phyloP scores from a whole-genome alignment of 2,888 invertebrate genomes.

The Marasmarcha lunaedactyla region DNA sequence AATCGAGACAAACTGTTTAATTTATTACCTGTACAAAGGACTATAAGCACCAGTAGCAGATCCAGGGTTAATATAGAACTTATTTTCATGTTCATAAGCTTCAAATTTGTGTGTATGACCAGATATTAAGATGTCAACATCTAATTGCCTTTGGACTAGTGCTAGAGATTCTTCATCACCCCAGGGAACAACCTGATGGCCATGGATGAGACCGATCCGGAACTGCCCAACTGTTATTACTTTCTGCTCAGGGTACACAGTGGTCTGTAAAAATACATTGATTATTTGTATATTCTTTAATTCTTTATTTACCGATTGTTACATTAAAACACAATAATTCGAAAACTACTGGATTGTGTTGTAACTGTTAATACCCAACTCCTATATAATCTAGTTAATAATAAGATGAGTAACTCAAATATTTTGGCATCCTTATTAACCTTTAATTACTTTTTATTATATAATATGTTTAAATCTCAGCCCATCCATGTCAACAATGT shows the following conservation, averaged over 20 bases:
- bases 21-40: slow-evolving; percentile 85
- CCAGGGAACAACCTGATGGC: slow-evolving; percentile 98
- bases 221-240: slow-evolving; percentile 99
- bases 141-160: slow-evolving; percentile 93
- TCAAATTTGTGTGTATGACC: slow-evolving; percentile 99
- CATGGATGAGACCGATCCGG: slow-evolving; percentile 96
- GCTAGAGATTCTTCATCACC: slow-evolving; percentile 95
- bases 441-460: no score
- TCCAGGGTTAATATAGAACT: slow-evolving; percentile 99
- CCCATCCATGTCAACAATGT: no score
- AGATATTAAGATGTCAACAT: slow-evolving; percentile 98
- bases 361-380: no score
- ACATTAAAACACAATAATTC: no score
- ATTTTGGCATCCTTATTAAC: no score
- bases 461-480: no score
- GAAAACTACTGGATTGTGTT: no score
- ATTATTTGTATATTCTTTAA: no score
- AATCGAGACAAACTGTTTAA: no score
- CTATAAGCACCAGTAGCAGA: slow-evolving; percentile 98
- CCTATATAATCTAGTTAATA: no score
- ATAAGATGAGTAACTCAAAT: no score
- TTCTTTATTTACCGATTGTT: not conserved
- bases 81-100: slow-evolving; percentile 97
- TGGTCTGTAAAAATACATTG: slow-evolving; percentile 73
- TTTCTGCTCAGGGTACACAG: slow-evolving; percentile 96